Evolutionary conservation across 2,888 invertebrate species (phyloP).

Genomic region (Aleiodes testaceus): DNA sequence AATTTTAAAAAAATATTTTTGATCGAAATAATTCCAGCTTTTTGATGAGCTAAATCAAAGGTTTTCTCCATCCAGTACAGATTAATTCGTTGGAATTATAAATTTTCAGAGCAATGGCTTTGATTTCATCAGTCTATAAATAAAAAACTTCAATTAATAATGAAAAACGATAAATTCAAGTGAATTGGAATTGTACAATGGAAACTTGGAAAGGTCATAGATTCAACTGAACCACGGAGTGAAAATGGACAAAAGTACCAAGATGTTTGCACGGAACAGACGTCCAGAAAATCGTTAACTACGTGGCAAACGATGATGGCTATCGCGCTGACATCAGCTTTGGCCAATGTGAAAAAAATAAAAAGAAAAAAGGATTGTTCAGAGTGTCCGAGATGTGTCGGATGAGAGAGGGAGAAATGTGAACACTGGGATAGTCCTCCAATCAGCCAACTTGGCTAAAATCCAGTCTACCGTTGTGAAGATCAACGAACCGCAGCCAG

Average conservation of each 20-base stretch:
- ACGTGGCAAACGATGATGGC: conserved; percentile 44
- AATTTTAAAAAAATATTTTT: too few relatives aligned
- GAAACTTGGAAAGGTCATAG: too few relatives aligned
- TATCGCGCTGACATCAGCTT: conserved; percentile 50
- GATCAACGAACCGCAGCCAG: conserved; percentile 23
- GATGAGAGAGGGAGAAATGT: conserved; percentile 25
- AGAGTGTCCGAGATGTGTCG: conserved; percentile 42
- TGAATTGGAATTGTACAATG: too few relatives aligned
- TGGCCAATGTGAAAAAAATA: neutral
- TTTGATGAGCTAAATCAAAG: too few relatives aligned
- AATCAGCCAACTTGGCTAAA: conserved; percentile 49
- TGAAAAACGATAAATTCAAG: too few relatives aligned
- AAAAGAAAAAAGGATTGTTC: conserved; percentile 40
- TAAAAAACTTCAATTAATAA: too few relatives aligned
- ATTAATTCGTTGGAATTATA: too few relatives aligned
- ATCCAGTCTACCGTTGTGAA: conserved; percentile 39
- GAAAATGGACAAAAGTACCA: neutral
- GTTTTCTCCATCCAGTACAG: too few relatives aligned
- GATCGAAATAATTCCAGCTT: too few relatives aligned
- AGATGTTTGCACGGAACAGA: neutral
- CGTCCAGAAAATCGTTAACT: conserved; percentile 47
- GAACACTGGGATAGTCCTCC: conserved; percentile 41
- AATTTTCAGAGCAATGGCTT: too few relatives aligned
- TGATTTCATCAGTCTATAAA: too few relatives aligned
- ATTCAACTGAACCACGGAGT: too few relatives aligned